A percentile compares a stretch with the other conserved stretches of the same genome.
Evolutionary conservation across 35 echinoderm and acorn worm species (phyloP).

Genomic region (Lytechinus variegatus): DNA sequence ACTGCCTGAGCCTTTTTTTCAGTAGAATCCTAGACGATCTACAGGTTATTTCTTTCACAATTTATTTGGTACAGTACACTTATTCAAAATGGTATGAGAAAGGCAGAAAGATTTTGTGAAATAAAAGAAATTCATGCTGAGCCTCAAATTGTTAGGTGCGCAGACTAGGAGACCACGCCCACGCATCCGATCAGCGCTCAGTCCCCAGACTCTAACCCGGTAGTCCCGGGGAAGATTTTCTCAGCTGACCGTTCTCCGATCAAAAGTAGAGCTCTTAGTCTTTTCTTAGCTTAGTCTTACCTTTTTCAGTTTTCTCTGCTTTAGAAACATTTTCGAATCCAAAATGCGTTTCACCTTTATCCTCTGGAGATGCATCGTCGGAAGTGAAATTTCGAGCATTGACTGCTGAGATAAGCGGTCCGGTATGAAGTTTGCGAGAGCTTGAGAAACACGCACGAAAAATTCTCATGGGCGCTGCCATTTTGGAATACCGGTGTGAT

Average conservation of each 20-base stretch:
- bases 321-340: conserved; percentile 82
- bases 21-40: too few relatives aligned
- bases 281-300: too few relatives aligned
- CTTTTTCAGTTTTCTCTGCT: conserved; percentile 75
- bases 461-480: conserved; percentile 80
- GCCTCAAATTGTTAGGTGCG: too few relatives aligned
- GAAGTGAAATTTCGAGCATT: background rate
- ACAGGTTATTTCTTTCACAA: too few relatives aligned
- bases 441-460: conserved; percentile 19
- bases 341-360: conserved; percentile 79
- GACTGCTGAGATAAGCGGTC: background rate
- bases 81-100: too few relatives aligned
- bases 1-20: too few relatives aligned
- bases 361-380: background rate
- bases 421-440: background rate
- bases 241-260: background rate
- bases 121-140: too few relatives aligned
- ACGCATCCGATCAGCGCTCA: too few relatives aligned
- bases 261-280: too few relatives aligned
- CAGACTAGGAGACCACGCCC: too few relatives aligned
- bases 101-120: too few relatives aligned
- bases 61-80: too few relatives aligned
- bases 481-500: conserved; percentile 55
- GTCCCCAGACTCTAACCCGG: background rate
- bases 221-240: background rate